These are phyloP conservation scores for Dryadula phaetusa DNA, from an alignment of 2,888 invertebrate genomes.

Conservation along the genomic window DNA sequence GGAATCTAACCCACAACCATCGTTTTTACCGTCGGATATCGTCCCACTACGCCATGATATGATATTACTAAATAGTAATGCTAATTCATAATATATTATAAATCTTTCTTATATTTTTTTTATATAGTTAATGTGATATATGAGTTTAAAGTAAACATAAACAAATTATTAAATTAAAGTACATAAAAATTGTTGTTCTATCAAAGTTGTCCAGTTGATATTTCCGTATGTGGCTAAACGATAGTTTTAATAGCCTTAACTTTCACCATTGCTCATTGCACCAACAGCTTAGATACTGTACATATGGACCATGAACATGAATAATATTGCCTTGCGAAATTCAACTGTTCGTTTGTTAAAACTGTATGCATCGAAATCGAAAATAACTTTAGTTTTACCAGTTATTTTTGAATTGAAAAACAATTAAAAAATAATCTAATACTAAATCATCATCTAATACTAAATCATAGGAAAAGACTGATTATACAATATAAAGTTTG, in stretches of 20 bases:
- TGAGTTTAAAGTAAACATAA: neutral
- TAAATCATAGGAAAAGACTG: too few relatives aligned
- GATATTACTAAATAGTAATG: too few relatives aligned
- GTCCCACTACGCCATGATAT: too few relatives aligned
- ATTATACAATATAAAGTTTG: too few relatives aligned
- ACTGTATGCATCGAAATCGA: neutral
- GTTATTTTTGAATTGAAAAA: too few relatives aligned
- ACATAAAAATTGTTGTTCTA: constrained; percentile 16
- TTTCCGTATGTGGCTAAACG: constrained; percentile 45
- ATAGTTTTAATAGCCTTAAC: constrained; percentile 43
- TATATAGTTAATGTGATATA: too few relatives aligned
- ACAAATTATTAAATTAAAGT: constrained; percentile 10
- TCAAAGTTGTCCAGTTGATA: constrained; percentile 26
- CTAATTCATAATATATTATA: too few relatives aligned
- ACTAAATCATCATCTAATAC: too few relatives aligned
- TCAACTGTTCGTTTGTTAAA: constrained; percentile 5
- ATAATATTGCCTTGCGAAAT: constrained; percentile 31
- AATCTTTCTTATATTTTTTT: too few relatives aligned
- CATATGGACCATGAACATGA: constrained; percentile 42
- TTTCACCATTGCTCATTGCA: constrained; percentile 46
- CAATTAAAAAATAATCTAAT: too few relatives aligned
- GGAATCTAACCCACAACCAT: too few relatives aligned
- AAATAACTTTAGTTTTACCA: neutral
- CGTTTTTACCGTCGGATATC: too few relatives aligned
- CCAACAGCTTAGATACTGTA: constrained; percentile 18